These are phyloP conservation scores for Sylvilagus bachmani DNA, from an alignment of 2,113 vertebrate genomes.

Conservation along the genomic window DNA sequence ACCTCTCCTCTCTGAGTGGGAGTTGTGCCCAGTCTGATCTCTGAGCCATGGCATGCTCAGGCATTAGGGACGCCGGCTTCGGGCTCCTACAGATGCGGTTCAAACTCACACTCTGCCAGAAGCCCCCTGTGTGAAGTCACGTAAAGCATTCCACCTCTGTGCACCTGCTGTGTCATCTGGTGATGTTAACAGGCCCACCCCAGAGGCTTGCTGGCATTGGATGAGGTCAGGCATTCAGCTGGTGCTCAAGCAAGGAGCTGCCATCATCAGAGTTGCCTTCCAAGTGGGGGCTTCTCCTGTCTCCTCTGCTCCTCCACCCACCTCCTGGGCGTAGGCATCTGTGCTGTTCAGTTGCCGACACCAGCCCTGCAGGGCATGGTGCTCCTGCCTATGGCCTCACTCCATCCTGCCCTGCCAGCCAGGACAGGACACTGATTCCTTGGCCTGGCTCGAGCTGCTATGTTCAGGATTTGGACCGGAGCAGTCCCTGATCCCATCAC, in stretches of 20 bases:
- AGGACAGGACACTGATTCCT: not conserved
- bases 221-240: accelerated
- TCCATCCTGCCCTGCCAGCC: not conserved
- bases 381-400: not conserved
- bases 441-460: not conserved
- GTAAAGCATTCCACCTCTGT: not conserved
- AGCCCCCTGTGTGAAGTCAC: not conserved
- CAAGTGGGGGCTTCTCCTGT: not conserved
- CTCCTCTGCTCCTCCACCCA: not conserved
- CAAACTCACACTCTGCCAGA: not conserved
- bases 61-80: not conserved
- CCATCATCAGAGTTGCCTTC: not conserved
- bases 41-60: not conserved
- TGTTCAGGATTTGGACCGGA: not conserved
- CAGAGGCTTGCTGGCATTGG: not conserved
- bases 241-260: not conserved
- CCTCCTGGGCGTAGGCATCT: not conserved
- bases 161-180: accelerated
- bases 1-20: not conserved
- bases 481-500: not conserved
- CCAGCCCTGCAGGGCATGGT: not conserved
- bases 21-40: not conserved
- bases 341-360: not conserved
- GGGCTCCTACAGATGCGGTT: not conserved
- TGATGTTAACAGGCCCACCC: too few relatives aligned